These are phyloP conservation scores for Zygothrica quintamaculata DNA, from an alignment of 2,888 invertebrate genomes.

Conservation along the genomic window DNA sequence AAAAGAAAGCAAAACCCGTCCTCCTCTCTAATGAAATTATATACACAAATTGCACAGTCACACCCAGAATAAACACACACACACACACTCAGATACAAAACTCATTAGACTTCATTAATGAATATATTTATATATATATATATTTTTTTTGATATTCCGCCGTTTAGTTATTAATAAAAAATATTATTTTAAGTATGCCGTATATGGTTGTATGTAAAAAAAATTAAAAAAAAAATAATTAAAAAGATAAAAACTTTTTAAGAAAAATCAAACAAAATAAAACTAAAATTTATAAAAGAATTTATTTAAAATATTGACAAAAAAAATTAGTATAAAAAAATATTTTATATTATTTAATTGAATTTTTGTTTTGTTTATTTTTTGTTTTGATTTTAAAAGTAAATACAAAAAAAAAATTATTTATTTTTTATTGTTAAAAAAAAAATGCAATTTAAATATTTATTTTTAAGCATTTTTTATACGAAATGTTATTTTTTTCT, in stretches of 20 bases:
- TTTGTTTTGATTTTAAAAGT: not conserved
- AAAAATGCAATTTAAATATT: too few species aligned
- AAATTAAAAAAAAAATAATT: conserved; percentile 22
- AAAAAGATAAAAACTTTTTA: conserved; percentile 2
- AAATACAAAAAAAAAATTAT: too few species aligned
- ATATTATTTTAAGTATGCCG: conserved; percentile 63
- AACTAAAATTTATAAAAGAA: conserved; percentile 21
- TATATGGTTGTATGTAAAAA: conserved; percentile 68
- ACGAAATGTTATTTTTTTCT: too few species aligned
- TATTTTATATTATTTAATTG: too few species aligned
- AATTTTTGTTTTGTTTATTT: not conserved
- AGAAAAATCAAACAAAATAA: conserved; percentile 31
- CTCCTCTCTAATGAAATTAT: conserved; percentile 61
- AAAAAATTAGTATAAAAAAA: conserved; percentile 23
- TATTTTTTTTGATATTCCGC: conserved; percentile 47
- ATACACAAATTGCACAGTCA: conserved; percentile 29
- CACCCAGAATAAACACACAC: conserved; percentile 2
- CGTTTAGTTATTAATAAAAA: conserved; percentile 69
- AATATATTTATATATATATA: too few species aligned
- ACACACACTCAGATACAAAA: conserved; percentile 17
- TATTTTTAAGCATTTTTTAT: too few species aligned
- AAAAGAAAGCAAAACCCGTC: conserved; percentile 48
- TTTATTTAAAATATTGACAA: conserved; percentile 16
- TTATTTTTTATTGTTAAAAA: too few species aligned
- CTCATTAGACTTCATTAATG: too few species aligned